Evolutionary conservation across 2,113 vertebrate genomes (phyloP), one percentile per base, ranked within the genome.

Genomic region (Grallaria varia): DNA sequence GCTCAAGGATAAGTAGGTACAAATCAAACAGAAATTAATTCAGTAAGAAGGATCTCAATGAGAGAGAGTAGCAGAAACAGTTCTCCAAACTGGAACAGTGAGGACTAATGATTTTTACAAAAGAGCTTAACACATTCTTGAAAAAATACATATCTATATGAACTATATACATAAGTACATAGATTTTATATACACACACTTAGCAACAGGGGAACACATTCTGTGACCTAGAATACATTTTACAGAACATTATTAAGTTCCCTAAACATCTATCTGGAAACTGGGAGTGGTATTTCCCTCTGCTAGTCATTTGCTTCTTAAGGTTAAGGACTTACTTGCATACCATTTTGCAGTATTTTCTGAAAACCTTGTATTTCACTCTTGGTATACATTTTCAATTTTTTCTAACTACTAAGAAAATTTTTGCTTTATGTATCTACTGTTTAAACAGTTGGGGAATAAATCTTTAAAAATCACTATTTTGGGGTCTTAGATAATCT

Each of bases 391-490:
- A 28, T 93, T 50, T 75, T 95, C 37, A 74, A 35, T 19, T 82
- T 91, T 91, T 78, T 83, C 15, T 72, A 90, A 88, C 50, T 92
- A 81, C 24, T 90, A 94, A 55, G 45, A 56, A 81, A 85, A 76
- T 56, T 90, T 89, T 95, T 97, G 72, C 83, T 95, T 96, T 94
- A 74, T 53, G 28, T 76, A 69, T 85, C 74, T 95, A 52, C 49
- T 92, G 60, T 77, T 97, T 59, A 59, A 62, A 56, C 56, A 93
- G 50, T 31, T 87, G 59, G 77, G 63, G 60, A 96, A 96, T 88
- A 96, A 87, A 96, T 90, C 58, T 95, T 97, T 92, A 92, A 94
- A 97, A 96, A 86, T n/a, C 60, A 95, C 77, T 55, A 31, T 58
- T 56, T 56, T 19, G 5, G 3, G 22, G 27, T 33, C 21, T 59